Percentiles rank a stretch among this genome's conserved stretches.
Conservation (phyloP, 64 coral and sea anemone genomes). For the Porites australiensis region DNA sequence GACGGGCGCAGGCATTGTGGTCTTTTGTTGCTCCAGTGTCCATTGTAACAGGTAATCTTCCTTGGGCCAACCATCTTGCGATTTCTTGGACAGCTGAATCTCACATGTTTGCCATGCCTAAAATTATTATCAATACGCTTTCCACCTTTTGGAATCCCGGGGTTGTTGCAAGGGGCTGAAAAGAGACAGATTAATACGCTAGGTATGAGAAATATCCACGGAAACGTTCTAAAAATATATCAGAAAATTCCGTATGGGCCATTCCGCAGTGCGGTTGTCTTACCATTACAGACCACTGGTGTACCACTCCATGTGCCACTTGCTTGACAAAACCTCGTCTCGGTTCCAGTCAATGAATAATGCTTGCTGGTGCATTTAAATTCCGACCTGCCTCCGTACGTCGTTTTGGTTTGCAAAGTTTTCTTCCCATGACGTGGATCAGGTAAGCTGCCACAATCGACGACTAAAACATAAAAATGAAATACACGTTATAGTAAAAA, state of each 20-base stretch:
- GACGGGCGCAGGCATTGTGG: conserved; percentile 21
- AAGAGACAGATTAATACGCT: not conserved
- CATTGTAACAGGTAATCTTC: conserved; percentile 21
- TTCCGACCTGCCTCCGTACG: conserved; percentile 10
- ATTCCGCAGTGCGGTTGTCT: too few relatives aligned
- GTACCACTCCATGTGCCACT: conserved; percentile 33
- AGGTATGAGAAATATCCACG: too few relatives aligned
- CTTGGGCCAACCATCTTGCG: conserved; percentile 27
- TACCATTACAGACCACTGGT: conserved; percentile 15
- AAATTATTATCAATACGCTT: conserved; percentile 35
- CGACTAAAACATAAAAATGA: not conserved
- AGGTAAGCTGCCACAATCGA: conserved; percentile 36
- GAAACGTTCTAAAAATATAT: too few relatives aligned
- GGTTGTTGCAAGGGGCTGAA: conserved; percentile 36
- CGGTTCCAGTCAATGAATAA: not conserved
- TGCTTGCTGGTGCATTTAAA: not conserved
- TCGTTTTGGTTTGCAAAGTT: conserved; percentile 23
- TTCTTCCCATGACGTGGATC: conserved; percentile 26
- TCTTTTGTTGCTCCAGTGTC: conserved; percentile 5
- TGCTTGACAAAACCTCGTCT: not conserved
- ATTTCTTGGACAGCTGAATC: not conserved
- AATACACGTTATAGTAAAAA: too few relatives aligned
- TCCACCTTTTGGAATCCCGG: conserved; percentile 45
- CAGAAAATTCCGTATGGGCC: not conserved
- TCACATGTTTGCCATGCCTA: conserved; percentile 24